Base-by-base conservation (phyloP, 2,797 vertebrate genomes). In the Xenentodon cancila region DNA sequence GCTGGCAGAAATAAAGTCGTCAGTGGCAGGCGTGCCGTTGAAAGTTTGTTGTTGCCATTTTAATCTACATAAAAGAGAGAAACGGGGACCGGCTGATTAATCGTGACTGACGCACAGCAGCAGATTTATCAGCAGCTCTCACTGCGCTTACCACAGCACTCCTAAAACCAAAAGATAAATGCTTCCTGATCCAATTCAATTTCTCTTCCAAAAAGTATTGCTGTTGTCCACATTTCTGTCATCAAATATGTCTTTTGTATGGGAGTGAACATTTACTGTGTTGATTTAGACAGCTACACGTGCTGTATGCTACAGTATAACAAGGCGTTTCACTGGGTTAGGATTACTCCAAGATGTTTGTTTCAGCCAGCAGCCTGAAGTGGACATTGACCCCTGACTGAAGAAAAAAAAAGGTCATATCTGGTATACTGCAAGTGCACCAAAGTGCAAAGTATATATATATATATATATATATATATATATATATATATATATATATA, bases 1-100 rank as follows among this genome's bases (percentile, higher is more conserved):
- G 68, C 67, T 43, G 71, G 77, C 68, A 69, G 80, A 82, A 79
- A 80, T 71, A 79, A 70, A 84, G 80, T 81, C 59, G 73, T 80
- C 73, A 40, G 65, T 70, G 73, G 81, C 77, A 73, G 65, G 70
- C 67, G 2, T 48, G 71, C 64, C 47, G 79, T 17, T 65, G 74
- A 30, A 71, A 77, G 73, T 60, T 71, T 69, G 54, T 66, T 61
- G 68, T 68, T 78, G 67, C 56, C 12, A n/a, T 71, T 85, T 81
- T 75, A 74, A 84, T 81, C 75, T 66, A 74, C 59, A 77, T 77
- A n/a, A 80, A n/a, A 71, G 59, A 78, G 58, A 71, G 53, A 73
- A 88, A 83, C 64, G 79, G 71, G 69, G 60, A 73, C 34, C 37
- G 30, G 75, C 75, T 84, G 80, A 92, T 89, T 86, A 81, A 78